Evolutionary conservation across 2,888 invertebrate species (phyloP), one percentile per base, ranked within the genome.

Genomic region (Tuta absoluta): DNA sequence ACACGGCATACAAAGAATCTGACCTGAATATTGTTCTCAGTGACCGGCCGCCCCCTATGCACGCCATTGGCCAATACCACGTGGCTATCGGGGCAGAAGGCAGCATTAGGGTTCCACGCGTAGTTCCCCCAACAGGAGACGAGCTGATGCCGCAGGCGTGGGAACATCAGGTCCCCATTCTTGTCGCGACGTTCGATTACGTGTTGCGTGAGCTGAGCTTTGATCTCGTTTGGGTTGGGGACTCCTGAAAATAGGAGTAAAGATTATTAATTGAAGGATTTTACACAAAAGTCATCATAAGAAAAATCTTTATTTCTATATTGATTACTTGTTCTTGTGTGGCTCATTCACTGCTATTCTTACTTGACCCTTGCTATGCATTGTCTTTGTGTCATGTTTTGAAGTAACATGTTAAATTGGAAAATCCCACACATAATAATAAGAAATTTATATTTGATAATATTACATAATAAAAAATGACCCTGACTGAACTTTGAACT

Each of bases 61-160:
- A 93, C 93, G 37, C 92, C 91, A 2, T 93, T 93, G 3, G 95
- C 93, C 0, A 94, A 82, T 12, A 95, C 84, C 10, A 96, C 86
- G 74, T 96, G 96, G 78, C 96, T 95, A 65, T 95, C 95, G 51
- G 95, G 82, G 61, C 93, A 87, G 79, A 95, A 95, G 45, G 92
- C 84, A 0, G 89, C 87, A 45, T 89, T 85, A 7, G 83, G 83
- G 73, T 92, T 93, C 96, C 96, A 97, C 0, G 95, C 96, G 79
- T 96, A 96, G 70, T 95, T 93, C 0, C 96, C 96, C 93, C 95
- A 96, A 73, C 94, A 94, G 0, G 95, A 94, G 0, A 95, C 94
- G 58, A 97, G 82, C 48, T 93, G 87, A 63, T 95, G 94, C 2
- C 94, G 92, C 38, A 97, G 82, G 66, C 95, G 93, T 0, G 95